Conservation (phyloP, 2,113 vertebrate genomes). For the Plestiodon gilberti region DNA sequence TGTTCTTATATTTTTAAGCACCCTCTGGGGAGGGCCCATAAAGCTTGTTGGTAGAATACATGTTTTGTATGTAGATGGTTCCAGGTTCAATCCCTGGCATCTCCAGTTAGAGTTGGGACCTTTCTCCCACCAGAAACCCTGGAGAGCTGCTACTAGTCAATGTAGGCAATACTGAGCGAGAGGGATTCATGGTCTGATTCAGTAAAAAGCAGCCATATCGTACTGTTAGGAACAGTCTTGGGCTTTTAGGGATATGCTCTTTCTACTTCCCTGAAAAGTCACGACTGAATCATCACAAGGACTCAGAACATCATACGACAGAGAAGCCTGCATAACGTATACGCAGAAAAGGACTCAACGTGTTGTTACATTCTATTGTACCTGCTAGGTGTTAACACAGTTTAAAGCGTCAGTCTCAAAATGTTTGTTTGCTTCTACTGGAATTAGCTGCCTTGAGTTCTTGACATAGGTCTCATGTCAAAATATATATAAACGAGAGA, state of each 20-base stretch:
- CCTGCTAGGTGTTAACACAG: not conserved
- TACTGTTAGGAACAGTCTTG: not conserved
- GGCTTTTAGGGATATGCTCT: not conserved
- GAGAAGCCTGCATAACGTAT: slow-evolving; percentile 15
- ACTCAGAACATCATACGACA: slow-evolving; percentile 14
- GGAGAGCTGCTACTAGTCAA: no score
- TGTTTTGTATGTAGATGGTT: no score
- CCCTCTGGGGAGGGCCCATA: no score
- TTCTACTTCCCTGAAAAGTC: slow-evolving; percentile 28
- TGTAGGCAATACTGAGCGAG: no score
- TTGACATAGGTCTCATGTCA: not conserved
- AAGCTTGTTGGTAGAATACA: no score
- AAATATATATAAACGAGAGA: not conserved
- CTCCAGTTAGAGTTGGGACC: no score
- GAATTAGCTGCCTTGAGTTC: no score
- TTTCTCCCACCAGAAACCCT: no score
- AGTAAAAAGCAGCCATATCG: no score
- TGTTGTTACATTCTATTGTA: not conserved
- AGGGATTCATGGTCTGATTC: no score
- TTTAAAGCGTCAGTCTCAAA: not conserved
- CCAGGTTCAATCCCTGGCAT: no score
- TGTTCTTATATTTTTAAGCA: no score
- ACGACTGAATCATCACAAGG: slow-evolving; percentile 9
- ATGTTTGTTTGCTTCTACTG: not conserved
- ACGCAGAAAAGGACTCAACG: not conserved